Conservation (phyloP, 2,888 invertebrate genomes). For the Parnassius mnemosyne region DNA sequence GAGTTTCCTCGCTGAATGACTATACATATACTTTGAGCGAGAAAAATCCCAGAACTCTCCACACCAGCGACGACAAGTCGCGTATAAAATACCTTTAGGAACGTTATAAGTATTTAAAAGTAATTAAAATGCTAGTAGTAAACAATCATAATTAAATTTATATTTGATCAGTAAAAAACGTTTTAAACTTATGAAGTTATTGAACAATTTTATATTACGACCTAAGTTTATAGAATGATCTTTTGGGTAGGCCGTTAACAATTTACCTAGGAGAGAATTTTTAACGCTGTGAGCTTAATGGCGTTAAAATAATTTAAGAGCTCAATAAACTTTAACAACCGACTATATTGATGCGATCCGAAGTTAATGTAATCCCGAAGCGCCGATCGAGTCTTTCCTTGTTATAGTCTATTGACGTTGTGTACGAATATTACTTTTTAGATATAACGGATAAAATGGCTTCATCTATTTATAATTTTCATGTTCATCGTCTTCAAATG, state of each 20-base stretch:
- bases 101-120: too few relatives aligned
- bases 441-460: background rate
- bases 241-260: slow-evolving; percentile 28
- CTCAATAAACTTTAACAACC: slow-evolving; percentile 68
- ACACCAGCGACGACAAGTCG: too few relatives aligned
- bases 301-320: slow-evolving; percentile 69
- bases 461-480: background rate
- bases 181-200: slow-evolving; percentile 43
- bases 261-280: slow-evolving; percentile 63
- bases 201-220: slow-evolving; percentile 54
- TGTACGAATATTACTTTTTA: slow-evolving; percentile 19
- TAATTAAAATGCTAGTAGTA: background rate
- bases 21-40: too few relatives aligned
- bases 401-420: slow-evolving; percentile 23
- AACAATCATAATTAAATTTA: background rate
- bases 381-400: slow-evolving; percentile 45
- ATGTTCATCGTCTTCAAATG: too few relatives aligned
- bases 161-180: too few relatives aligned
- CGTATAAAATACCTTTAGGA: too few relatives aligned
- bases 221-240: slow-evolving; percentile 43
- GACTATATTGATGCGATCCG: slow-evolving; percentile 59
- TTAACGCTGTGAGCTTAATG: slow-evolving; percentile 65
- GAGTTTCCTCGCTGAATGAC: too few relatives aligned
- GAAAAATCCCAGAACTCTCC: too few relatives aligned
- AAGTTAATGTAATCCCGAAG: slow-evolving; percentile 61